phyloP scores from a whole-genome alignment of 2,113 vertebrate genomes.

The Scophthalmus maximus region DNA sequence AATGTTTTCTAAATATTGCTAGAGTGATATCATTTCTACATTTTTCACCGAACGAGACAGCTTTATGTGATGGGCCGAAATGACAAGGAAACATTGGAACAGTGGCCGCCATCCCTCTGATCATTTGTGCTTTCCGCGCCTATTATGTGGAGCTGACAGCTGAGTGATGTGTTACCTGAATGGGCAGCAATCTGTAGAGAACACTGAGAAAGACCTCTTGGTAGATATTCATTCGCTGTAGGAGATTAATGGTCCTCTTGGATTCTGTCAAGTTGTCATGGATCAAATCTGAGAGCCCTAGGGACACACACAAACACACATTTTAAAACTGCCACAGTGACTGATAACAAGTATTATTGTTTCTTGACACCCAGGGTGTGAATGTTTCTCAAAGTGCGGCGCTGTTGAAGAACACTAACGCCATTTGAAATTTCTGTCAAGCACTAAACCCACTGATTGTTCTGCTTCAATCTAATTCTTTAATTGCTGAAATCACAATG shows the following conservation, averaged over 20 bases:
- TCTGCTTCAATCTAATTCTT: slow-evolving; percentile 8
- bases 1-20: background rate
- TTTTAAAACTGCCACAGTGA: slow-evolving; percentile 31
- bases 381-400: background rate
- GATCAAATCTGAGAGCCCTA: slow-evolving; percentile 92
- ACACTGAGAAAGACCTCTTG: slow-evolving; percentile 95
- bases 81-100: background rate
- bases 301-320: slow-evolving; percentile 32
- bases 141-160: slow-evolving; percentile 7
- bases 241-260: slow-evolving; percentile 96
- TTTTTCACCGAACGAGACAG: background rate
- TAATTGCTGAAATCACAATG: slow-evolving; percentile 15
- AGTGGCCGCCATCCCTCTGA: slow-evolving; percentile 10
- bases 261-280: slow-evolving; percentile 98
- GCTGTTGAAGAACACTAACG: slow-evolving; percentile 26
- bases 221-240: slow-evolving; percentile 98
- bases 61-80: background rate
- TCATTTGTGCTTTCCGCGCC: slow-evolving; percentile 18
- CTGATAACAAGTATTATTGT: slow-evolving; percentile 21
- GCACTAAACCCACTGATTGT: background rate
- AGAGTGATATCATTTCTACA: background rate
- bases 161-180: slow-evolving; percentile 85
- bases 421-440: slow-evolving; percentile 15
- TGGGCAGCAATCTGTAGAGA: slow-evolving; percentile 90
- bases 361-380: slow-evolving; percentile 24